These are phyloP conservation scores for Actenoides hombroni DNA, from an alignment of 2,113 vertebrate species.

Conservation along the genomic window DNA sequence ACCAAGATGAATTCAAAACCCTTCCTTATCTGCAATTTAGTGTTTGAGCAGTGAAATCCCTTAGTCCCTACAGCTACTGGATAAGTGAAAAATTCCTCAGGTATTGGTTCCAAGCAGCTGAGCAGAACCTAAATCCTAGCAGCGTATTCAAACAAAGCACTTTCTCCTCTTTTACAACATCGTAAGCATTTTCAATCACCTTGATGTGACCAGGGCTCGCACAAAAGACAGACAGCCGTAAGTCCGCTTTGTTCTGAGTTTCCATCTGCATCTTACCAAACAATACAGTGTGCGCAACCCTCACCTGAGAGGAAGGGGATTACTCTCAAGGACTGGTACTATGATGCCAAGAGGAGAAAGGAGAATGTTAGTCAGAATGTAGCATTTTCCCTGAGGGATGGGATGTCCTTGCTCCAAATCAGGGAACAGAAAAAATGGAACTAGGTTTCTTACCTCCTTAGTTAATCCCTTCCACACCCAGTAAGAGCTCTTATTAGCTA, in stretches of 20 bases:
- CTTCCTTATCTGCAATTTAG: not conserved
- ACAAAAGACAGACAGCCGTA: not conserved
- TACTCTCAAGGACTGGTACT: not conserved
- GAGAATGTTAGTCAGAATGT: not conserved
- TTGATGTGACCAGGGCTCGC: not conserved
- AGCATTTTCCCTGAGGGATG: not conserved
- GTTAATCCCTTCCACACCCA: not conserved
- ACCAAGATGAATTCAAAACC: not conserved
- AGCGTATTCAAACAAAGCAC: not conserved
- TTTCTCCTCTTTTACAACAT: not conserved
- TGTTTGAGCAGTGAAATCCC: not conserved
- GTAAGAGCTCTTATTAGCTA: not conserved
- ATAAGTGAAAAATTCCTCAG: not conserved
- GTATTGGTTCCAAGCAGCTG: not conserved
- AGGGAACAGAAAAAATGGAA: not conserved
- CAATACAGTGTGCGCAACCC: rapidly evolving
- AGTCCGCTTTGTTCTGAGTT: not conserved
- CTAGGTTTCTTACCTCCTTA: not conserved
- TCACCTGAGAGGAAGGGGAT: not conserved
- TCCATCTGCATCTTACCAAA: not conserved
- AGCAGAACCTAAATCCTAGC: not conserved
- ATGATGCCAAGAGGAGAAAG: not conserved
- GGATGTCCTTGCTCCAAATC: not conserved
- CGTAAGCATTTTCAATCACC: not conserved
- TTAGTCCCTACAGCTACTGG: not conserved